Conservation (phyloP, 2,113 vertebrate species). For the Elephantulus edwardii region DNA sequence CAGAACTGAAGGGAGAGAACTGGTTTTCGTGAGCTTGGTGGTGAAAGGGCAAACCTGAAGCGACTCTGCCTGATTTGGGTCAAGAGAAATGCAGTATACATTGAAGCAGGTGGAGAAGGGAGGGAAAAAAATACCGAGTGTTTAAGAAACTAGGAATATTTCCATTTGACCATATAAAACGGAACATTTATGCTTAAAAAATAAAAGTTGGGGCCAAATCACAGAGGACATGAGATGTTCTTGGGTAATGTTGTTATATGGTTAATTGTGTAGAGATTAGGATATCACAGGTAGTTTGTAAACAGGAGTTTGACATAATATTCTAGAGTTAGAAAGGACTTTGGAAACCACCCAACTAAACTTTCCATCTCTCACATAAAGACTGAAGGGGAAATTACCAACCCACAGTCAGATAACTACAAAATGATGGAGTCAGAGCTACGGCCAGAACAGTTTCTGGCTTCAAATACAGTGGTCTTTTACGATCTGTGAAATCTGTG, state of each 20-base stretch:
- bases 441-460: background rate
- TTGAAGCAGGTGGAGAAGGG: background rate
- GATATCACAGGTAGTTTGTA: background rate
- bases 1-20: background rate
- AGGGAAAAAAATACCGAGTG: background rate
- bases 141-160: background rate
- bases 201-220: background rate
- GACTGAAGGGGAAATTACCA: background rate
- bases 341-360: background rate
- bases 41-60: background rate
- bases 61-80: background rate
- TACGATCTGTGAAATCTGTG: background rate
- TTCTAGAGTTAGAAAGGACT: background rate
- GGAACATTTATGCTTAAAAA: background rate
- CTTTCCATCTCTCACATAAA: background rate
- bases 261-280: constrained; percentile 31
- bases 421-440: background rate
- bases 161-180: background rate
- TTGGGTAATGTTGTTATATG: background rate
- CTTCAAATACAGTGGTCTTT: background rate
- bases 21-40: background rate
- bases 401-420: background rate
- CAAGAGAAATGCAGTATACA: background rate
- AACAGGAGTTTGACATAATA: background rate
- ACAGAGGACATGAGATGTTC: background rate